Evolutionary conservation across 2,888 invertebrate genomes (phyloP).

Genomic region (Acanthosepion pharaonis): DNA sequence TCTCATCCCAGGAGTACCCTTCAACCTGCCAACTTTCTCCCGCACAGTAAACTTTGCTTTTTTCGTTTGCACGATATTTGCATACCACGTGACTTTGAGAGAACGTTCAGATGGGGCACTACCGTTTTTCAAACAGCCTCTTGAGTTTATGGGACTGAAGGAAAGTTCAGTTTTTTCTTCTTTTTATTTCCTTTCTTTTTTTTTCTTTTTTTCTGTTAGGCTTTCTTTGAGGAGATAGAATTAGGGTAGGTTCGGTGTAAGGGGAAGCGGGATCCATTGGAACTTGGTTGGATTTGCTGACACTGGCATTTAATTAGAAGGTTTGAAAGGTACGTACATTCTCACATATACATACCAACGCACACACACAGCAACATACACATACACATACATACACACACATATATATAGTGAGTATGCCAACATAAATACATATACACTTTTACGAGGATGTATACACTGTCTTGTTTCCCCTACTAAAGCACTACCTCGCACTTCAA

Average conservation of each 20-base stretch:
- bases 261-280: not conserved
- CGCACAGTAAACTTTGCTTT: constrained; percentile 9
- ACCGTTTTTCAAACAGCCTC: not conserved
- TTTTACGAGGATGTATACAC: too few relatives aligned
- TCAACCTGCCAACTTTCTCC: constrained; percentile 33
- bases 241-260: not conserved
- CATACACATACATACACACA: not conserved
- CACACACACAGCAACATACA: not conserved
- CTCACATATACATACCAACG: not conserved
- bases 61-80: not conserved
- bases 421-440: too few relatives aligned
- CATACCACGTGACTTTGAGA: constrained; percentile 21
- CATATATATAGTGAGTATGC: not conserved
- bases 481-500: too few relatives aligned
- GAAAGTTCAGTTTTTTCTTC: not conserved
- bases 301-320: constrained; percentile 14
- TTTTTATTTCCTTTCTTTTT: not conserved
- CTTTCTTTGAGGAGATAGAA: constrained; percentile 13
- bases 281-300: not conserved
- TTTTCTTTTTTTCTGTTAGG: not conserved
- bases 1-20: constrained; percentile 20
- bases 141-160: constrained; percentile 20
- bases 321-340: not conserved
- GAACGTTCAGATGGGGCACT: constrained; percentile 33
- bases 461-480: too few relatives aligned